These are phyloP conservation scores for Diplodus puntazzo DNA, from an alignment of 2,797 vertebrate genomes.

Conservation along the genomic window DNA sequence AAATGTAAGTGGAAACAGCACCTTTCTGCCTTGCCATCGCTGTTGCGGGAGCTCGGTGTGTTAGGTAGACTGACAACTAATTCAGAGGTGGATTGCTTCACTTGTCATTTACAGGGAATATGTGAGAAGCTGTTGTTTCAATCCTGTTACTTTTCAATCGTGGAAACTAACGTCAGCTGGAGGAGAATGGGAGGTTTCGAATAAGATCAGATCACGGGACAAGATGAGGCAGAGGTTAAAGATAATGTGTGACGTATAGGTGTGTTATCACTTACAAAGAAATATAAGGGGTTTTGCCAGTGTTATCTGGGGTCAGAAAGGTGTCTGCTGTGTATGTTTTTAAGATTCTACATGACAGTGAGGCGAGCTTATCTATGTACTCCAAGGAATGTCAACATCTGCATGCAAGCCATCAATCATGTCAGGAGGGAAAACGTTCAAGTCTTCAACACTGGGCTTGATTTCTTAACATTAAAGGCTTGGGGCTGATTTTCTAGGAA, in stretches of 20 bases:
- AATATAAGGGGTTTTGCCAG: background rate
- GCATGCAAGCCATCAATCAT: slow-evolving; percentile 47
- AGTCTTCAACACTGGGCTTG: slow-evolving; percentile 18
- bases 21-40: background rate
- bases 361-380: slow-evolving; percentile 9
- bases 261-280: slow-evolving; percentile 8
- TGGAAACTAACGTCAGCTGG: slow-evolving; percentile 17
- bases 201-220: slow-evolving; percentile 40
- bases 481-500: slow-evolving; percentile 14
- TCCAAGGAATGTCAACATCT: slow-evolving; percentile 35
- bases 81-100: slow-evolving; percentile 9
- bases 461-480: slow-evolving; percentile 46
- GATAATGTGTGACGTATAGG: background rate
- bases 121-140: slow-evolving; percentile 23
- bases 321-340: slow-evolving; percentile 14
- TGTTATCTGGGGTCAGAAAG: slow-evolving; percentile 5
- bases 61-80: slow-evolving; percentile 30
- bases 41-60: slow-evolving; percentile 4
- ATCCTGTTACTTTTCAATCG: slow-evolving; percentile 13
- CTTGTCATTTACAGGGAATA: slow-evolving; percentile 16
- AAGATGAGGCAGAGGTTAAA: slow-evolving; percentile 5
- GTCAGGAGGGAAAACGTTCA: slow-evolving; percentile 44
- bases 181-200: background rate
- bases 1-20: slow-evolving; percentile 33
- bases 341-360: slow-evolving; percentile 15